These are phyloP conservation scores for Nansenia antarctica DNA, from an alignment of 2,113 vertebrate species.

Conservation along the genomic window DNA sequence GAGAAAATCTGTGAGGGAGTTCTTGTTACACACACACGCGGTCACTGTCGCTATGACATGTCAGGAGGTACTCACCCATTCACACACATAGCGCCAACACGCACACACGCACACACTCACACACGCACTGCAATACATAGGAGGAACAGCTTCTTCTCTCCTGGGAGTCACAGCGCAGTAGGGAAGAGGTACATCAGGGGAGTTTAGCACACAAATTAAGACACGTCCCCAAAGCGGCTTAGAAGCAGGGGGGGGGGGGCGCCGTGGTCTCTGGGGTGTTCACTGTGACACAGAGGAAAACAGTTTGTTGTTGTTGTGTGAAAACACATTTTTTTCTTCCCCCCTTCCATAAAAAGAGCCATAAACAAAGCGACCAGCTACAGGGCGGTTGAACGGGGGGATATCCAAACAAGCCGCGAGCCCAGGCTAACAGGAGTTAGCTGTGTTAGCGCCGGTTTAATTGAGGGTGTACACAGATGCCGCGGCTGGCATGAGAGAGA, in stretches of 20 bases:
- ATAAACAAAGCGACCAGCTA: conserved; percentile 12
- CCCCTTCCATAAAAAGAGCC: background rate
- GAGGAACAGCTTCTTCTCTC: background rate
- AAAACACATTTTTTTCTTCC: conserved; percentile 24
- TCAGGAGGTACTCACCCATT: background rate
- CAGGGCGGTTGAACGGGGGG: background rate
- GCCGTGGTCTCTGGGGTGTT: background rate
- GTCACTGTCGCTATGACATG: background rate
- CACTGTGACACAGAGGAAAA: conserved; percentile 24
- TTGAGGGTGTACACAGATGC: background rate
- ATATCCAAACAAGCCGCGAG: background rate
- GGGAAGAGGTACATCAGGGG: background rate
- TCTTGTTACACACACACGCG: background rate
- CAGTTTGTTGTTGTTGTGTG: conserved; percentile 22
- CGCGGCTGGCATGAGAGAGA: background rate
- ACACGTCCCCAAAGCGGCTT: conserved; percentile 4
- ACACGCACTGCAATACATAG: background rate
- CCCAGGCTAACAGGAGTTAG: background rate
- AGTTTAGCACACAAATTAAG: conserved; percentile 1
- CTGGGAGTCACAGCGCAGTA: background rate
- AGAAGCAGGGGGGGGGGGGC: background rate
- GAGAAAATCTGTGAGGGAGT: background rate
- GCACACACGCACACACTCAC: background rate
- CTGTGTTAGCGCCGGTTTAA: background rate
- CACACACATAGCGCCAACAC: background rate